phyloP scores from a whole-genome alignment of 1,140 invertebrate genomes.

The Anoplophora glabripennis region DNA sequence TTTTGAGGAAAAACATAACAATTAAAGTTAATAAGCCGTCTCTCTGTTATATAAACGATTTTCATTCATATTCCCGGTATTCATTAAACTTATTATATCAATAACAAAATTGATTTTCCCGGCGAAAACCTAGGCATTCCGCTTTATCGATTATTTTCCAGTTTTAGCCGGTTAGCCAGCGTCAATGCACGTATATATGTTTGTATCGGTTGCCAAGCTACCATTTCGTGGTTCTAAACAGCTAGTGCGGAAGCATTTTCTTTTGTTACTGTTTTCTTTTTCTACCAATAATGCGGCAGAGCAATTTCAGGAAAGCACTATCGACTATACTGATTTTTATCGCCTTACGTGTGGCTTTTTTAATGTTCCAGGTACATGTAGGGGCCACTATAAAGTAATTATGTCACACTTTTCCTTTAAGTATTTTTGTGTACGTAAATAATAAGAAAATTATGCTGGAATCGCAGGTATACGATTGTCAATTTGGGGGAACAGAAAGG shows the following conservation, averaged over 20 bases:
- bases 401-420: no score
- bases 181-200: conserved; percentile 42
- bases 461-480: no score
- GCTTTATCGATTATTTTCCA: conserved; percentile 44
- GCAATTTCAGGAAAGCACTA: conserved; percentile 31
- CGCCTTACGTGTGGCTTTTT: conserved; percentile 21
- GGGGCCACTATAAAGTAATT: no score
- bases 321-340: conserved; percentile 26
- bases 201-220: conserved; percentile 45
- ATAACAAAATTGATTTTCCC: conserved; percentile 40
- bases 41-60: not conserved
- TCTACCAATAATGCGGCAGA: conserved; percentile 27
- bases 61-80: conserved; percentile 14
- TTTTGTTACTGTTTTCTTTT: conserved; percentile 27
- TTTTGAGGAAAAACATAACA: not conserved
- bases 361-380: conserved; percentile 7
- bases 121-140: conserved; percentile 36
- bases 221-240: conserved; percentile 38
- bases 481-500: no score
- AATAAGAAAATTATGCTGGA: no score
- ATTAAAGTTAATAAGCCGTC: not conserved
- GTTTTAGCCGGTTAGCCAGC: conserved; percentile 38
- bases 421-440: no score
- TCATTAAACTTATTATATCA: conserved; percentile 22
- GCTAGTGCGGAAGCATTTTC: conserved; percentile 30